These are phyloP conservation scores for Drosophila conformis DNA, from an alignment of 2,888 invertebrate genomes.

Conservation along the genomic window DNA sequence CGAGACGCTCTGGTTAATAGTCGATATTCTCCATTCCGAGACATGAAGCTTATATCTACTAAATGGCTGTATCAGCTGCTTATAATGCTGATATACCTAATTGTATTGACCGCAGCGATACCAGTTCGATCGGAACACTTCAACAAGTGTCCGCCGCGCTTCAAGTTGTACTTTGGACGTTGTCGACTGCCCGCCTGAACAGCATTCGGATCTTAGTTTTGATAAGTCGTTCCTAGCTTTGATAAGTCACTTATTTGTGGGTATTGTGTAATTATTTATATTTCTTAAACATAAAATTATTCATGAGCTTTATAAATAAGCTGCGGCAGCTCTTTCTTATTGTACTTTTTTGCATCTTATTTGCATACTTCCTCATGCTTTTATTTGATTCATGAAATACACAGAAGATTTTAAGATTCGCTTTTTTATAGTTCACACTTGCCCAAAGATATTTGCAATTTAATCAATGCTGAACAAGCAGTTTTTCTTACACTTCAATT, in stretches of 20 bases:
- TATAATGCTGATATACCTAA: slow-evolving; percentile 27
- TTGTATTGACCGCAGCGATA: slow-evolving; percentile 2
- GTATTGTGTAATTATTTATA: neutral
- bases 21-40: neutral
- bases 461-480: slow-evolving; percentile 18
- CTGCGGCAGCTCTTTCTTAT: neutral
- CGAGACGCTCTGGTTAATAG: slow-evolving; percentile 14
- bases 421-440: slow-evolving; percentile 15
- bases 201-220: neutral
- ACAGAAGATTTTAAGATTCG: slow-evolving; percentile 18
- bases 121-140: neutral
- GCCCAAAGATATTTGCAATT: slow-evolving; percentile 11
- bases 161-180: slow-evolving; percentile 47
- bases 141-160: slow-evolving; percentile 32
- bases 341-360: neutral
- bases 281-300: neutral
- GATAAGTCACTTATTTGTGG: slow-evolving; percentile 7
- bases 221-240: neutral
- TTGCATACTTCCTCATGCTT: neutral
- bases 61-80: slow-evolving; percentile 25
- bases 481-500: slow-evolving; percentile 16
- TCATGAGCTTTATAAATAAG: slow-evolving; percentile 1
- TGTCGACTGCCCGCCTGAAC: slow-evolving; percentile 56
- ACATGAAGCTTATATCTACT: slow-evolving; percentile 37
- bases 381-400: no score